A percentile compares a stretch with the other conserved stretches of the same genome.
phyloP scores from a whole-genome alignment of 2,797 vertebrate genomes.

The Acanthurus leucopareius region DNA sequence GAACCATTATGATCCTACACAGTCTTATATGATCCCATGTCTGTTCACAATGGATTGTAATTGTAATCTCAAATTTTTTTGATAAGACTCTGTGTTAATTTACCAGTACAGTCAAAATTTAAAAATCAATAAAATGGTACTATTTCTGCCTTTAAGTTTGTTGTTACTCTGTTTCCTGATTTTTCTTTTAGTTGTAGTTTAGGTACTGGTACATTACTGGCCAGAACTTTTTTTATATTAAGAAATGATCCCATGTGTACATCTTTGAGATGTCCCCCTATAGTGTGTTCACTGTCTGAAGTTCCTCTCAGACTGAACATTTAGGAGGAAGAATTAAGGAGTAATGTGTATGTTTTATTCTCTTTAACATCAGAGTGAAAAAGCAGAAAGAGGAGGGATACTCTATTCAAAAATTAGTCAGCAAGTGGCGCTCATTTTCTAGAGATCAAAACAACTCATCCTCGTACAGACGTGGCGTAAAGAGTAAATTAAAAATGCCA shows the following conservation, averaged over 20 bases:
- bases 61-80: neutral
- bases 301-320: neutral
- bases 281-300: neutral
- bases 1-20: neutral
- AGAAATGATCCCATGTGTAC: too few relatives aligned
- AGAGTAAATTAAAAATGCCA: neutral
- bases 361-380: neutral
- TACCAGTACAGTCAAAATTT: too few relatives aligned
- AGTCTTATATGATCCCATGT: neutral
- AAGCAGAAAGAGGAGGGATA: neutral
- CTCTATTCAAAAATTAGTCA: constrained; percentile 20
- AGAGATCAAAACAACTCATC: constrained; percentile 18
- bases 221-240: too few relatives aligned
- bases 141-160: too few relatives aligned
- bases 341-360: neutral
- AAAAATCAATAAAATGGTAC: too few relatives aligned
- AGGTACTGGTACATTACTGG: too few relatives aligned
- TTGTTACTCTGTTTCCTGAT: too few relatives aligned
- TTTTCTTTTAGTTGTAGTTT: too few relatives aligned
- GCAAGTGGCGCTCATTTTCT: constrained; percentile 46
- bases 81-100: too few relatives aligned
- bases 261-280: too few relatives aligned
- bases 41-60: neutral
- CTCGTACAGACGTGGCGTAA: neutral
- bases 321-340: too few relatives aligned